A percentile compares a stretch with the other conserved stretches of the same genome.
Conservation (phyloP, 2,888 invertebrate species). For the Caenorhabditis zanzibari region DNA sequence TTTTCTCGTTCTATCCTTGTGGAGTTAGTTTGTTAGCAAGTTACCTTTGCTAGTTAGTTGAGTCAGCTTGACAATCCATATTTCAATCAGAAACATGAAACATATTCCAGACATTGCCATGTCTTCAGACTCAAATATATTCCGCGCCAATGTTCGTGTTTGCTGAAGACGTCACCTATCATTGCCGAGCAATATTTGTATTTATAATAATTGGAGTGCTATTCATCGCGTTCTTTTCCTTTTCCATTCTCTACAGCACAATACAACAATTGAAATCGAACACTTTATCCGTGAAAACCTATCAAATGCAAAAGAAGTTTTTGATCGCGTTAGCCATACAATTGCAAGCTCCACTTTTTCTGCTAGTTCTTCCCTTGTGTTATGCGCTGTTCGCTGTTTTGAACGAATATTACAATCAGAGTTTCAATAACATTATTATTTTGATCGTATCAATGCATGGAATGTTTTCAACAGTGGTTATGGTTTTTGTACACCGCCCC, state of each 20-base stretch:
- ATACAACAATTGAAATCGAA: neutral
- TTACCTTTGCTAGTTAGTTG: too few species aligned
- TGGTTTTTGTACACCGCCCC: conserved; percentile 71
- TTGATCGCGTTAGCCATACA: conserved; percentile 12
- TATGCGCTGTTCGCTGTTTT: neutral
- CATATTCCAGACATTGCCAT: neutral
- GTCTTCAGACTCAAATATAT: neutral
- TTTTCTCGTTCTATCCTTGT: too few species aligned
- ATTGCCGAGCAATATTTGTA: neutral
- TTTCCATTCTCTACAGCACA: neutral
- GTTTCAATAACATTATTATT: neutral
- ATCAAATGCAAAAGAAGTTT: conserved; percentile 3
- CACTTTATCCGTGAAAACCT: neutral
- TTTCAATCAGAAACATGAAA: neutral
- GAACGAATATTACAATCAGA: conserved; percentile 7
- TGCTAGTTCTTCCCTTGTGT: neutral
- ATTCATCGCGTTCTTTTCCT: neutral
- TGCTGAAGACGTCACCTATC: neutral
- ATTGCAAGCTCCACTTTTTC: neutral
- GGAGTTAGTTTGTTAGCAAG: too few species aligned
- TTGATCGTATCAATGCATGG: conserved; percentile 5
- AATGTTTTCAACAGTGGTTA: neutral
- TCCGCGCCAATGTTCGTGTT: neutral
- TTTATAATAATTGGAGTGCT: too few species aligned
- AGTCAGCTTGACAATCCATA: too few species aligned